Conservation (phyloP, 2,888 invertebrate genomes). For the Phalera bucephala region DNA sequence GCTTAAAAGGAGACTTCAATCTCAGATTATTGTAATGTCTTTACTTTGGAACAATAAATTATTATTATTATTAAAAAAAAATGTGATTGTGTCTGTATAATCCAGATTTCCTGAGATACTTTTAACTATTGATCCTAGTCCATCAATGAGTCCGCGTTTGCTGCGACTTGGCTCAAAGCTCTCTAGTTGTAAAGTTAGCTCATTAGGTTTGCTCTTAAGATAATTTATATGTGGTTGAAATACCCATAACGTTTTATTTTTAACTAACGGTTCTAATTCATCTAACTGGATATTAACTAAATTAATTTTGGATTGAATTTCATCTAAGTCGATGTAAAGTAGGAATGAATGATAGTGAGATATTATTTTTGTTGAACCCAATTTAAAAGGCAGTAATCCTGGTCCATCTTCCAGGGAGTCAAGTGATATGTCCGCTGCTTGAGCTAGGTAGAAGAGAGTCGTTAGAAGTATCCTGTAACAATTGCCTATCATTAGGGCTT, state of each 20-base stretch:
- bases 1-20: no score
- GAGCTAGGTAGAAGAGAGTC: slow-evolving; percentile 2
- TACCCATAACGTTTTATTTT: slow-evolving; percentile 8
- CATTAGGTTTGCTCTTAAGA: background rate
- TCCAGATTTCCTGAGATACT: no score
- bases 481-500: slow-evolving; percentile 16
- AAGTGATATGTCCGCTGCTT: slow-evolving; percentile 11
- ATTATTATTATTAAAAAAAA: no score
- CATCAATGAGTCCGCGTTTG: no score
- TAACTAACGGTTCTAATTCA: slow-evolving; percentile 2
- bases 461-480: slow-evolving; percentile 28
- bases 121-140: no score
- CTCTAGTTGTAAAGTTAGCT: background rate
- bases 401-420: slow-evolving; percentile 14
- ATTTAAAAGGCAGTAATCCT: slow-evolving; percentile 21
- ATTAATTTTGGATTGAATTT: slow-evolving; percentile 1
- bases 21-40: no score
- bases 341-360: slow-evolving; percentile 27
- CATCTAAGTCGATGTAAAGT: slow-evolving; percentile 5
- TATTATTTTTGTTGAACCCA: slow-evolving; percentile 18
- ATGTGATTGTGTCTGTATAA: no score
- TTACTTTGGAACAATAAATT: no score
- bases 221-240: slow-evolving; percentile 7
- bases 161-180: slow-evolving; percentile 3
- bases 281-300: slow-evolving; percentile 7